Evolutionary conservation across 2,797 vertebrate genomes (phyloP).

Genomic region (Phaenicophaeus curvirostris): DNA sequence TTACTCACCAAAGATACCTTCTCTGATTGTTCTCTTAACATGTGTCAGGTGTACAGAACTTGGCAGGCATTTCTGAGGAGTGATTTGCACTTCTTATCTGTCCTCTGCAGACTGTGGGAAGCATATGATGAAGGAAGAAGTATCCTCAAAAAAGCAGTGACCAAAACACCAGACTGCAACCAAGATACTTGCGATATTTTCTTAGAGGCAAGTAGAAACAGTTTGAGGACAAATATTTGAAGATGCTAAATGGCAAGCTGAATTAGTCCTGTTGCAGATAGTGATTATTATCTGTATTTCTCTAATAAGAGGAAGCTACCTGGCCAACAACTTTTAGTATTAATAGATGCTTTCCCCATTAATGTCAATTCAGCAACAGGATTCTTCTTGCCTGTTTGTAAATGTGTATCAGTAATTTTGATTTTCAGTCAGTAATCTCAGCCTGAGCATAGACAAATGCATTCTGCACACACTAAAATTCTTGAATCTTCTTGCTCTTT

Average conservation of each 20-base stretch:
- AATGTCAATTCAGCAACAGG: conserved; percentile 14
- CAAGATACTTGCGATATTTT: not conserved
- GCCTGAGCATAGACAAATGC: not conserved
- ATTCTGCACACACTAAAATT: not conserved
- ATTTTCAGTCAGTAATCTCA: not conserved
- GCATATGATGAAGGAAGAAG: not conserved
- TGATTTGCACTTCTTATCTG: not conserved
- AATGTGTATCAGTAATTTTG: not conserved
- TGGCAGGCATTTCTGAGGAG: not conserved
- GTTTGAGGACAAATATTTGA: not conserved
- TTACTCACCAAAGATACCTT: not conserved
- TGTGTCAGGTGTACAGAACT: not conserved
- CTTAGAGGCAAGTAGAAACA: not conserved
- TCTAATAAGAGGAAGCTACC: not conserved
- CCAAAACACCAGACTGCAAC: not conserved
- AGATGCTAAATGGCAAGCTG: not conserved
- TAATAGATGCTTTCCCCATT: not conserved
- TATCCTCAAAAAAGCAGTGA: not conserved
- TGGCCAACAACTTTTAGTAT: not conserved
- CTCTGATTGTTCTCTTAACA: not conserved
- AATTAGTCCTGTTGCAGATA: not conserved
- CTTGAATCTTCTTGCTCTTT: not conserved
- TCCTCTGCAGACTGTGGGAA: not conserved
- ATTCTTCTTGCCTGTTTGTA: not conserved
- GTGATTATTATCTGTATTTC: not conserved